Percentiles rank a stretch among this genome's conserved stretches.
phyloP scores from a whole-genome alignment of 2,888 invertebrate genomes.

The Tachina lurida region DNA sequence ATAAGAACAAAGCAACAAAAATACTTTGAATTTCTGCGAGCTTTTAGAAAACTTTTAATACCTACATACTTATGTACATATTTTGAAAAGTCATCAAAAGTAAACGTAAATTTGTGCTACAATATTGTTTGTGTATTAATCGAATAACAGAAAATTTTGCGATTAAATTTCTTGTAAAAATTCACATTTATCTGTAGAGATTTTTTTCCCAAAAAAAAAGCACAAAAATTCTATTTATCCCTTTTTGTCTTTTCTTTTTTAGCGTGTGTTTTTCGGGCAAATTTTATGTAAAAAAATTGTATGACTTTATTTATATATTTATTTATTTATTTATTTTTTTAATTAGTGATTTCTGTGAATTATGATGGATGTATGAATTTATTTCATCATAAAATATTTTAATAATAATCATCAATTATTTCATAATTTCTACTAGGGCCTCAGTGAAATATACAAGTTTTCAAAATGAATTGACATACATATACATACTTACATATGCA shows the following conservation, averaged over 20 bases:
- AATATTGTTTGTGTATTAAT: constrained; percentile 15
- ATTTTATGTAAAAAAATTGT: too few species aligned
- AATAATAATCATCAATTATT: constrained; percentile 64
- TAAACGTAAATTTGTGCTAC: constrained; percentile 26
- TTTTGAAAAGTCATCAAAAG: not conserved
- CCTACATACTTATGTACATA: not conserved
- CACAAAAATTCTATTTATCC: too few species aligned
- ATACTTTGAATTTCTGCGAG: not conserved
- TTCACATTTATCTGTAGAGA: not conserved
- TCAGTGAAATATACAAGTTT: constrained; percentile 55
- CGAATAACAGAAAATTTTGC: constrained; percentile 31
- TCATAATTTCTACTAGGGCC: constrained; percentile 67
- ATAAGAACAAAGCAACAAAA: not conserved
- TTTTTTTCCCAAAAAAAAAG: not conserved
- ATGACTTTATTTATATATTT: too few species aligned
- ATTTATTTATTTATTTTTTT: not conserved
- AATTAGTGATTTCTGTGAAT: not conserved
- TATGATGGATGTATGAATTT: constrained; percentile 23
- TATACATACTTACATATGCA: not conserved
- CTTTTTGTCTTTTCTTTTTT: too few species aligned
- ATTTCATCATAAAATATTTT: constrained; percentile 54
- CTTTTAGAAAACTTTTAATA: not conserved
- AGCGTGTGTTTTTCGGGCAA: too few species aligned
- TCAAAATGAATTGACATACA: not conserved
- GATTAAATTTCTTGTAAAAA: not conserved